Percentiles rank a stretch among this genome's conserved stretches.
Conservation (phyloP, 2,113 vertebrate species). For the Dunckerocampus dactyliophorus region DNA sequence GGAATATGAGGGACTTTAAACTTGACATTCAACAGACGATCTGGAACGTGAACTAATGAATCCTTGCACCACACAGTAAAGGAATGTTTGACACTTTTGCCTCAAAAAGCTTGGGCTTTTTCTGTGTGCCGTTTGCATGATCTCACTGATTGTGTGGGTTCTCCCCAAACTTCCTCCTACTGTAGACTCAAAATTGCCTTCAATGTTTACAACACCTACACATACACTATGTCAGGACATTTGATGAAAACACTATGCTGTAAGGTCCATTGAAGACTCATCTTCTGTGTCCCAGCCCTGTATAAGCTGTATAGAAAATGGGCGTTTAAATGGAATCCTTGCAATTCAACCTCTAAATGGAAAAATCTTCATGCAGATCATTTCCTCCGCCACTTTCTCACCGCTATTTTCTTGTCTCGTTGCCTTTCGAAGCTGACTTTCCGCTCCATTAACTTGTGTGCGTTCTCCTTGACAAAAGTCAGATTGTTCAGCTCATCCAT, state of each 20-base stretch:
- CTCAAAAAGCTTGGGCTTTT: neutral
- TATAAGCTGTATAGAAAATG: neutral
- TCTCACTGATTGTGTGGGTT: no score
- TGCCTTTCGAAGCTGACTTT: constrained; percentile 91
- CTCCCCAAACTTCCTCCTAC: no score
- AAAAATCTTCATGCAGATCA: neutral
- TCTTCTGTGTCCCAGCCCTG: neutral
- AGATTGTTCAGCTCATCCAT: constrained; percentile 87
- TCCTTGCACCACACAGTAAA: neutral
- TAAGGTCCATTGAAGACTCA: neutral
- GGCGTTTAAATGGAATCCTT: neutral
- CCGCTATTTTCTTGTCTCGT: constrained; percentile 78
- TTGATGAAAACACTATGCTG: no score
- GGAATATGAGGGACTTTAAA: neutral
- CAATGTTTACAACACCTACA: neutral
- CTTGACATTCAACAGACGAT: constrained; percentile 11
- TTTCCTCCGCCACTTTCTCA: constrained; percentile 56
- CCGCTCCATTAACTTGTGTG: constrained; percentile 84
- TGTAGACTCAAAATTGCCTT: neutral
- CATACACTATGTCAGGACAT: no score
- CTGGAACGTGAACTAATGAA: neutral
- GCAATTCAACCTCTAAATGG: neutral
- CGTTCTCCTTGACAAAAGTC: constrained; percentile 87
- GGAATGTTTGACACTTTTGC: neutral
- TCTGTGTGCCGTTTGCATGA: neutral